These are phyloP conservation scores for Leucopternis melanops DNA, from an alignment of 2,113 vertebrate species.

Conservation along the genomic window DNA sequence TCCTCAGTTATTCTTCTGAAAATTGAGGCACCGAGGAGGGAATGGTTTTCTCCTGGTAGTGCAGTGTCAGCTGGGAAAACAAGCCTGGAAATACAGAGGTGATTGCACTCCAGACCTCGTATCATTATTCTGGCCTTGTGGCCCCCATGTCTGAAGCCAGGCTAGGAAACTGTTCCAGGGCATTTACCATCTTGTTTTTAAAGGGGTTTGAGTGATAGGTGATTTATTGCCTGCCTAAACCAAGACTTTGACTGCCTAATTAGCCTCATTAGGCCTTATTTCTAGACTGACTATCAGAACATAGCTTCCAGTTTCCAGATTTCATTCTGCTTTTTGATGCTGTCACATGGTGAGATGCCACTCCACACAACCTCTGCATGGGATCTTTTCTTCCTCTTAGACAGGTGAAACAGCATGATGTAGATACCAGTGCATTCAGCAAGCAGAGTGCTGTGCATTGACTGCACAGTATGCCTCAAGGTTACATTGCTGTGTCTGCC, in stretches of 20 bases:
- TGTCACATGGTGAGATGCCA: background rate
- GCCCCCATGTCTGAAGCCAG: background rate
- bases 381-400: background rate
- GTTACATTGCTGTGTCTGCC: background rate
- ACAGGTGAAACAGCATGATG: background rate
- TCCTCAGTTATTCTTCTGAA: background rate
- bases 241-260: background rate
- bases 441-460: background rate
- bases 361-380: background rate
- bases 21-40: background rate
- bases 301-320: background rate
- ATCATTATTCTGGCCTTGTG: background rate
- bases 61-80: background rate
- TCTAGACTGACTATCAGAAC: background rate
- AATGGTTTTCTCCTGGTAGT: background rate
- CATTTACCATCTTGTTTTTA: background rate
- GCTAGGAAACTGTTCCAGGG: background rate
- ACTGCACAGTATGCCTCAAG: background rate
- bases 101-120: background rate
- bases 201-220: background rate
- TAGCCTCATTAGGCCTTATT: background rate
- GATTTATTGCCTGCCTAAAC: background rate
- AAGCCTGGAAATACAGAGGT: background rate
- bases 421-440: background rate
- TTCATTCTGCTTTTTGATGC: background rate